Evolutionary conservation across 2,797 vertebrate genomes (phyloP), one percentile per base, ranked within the genome.

Genomic region (Channa striata): DNA sequence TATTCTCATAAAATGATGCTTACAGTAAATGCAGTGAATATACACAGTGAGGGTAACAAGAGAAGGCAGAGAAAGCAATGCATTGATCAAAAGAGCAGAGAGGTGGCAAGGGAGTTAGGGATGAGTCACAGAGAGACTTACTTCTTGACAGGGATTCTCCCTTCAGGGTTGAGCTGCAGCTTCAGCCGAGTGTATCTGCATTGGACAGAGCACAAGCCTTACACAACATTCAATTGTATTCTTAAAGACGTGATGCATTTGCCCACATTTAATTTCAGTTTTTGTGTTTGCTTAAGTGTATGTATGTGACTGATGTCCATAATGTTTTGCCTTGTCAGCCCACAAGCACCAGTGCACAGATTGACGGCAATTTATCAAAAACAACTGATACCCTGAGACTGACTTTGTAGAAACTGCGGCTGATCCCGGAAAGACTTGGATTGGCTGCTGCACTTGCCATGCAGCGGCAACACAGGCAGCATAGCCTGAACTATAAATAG

Each of bases 61-160:
- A 40, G 50, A 72, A 53, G 54, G 54, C 56, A 19, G 43, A 65
- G 52, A 1, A 59, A 76, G 53, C 47, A 47, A 36, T 25, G 36
- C 48, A 74, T 46, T 68, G 68, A 88, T 82, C 58, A 86, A 72
- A 86, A 82, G 62, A 49, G 70, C 17, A 14, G 56, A 66, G 57
- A 39, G 56, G 57, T 42, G 76, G 52, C 57, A 71, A 53, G 44
- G 61, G 54, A 72, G 72, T 61, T 56, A 43, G 37, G 65, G 77
- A 70, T 78, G 74, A 87, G 81, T 87, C 83, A 46, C 36, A 82
- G 61, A 81, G 17, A 65, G 81, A 93, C 97, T 96, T 95, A 99
- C 98, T 97, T 99, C 94, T 99, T 99, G 82, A 99, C 95, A 81
- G 97, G 96, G 92, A 99, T 98, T 77, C 95, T 92, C 4, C 96